A percentile compares a stretch with the other conserved stretches of the same genome.
Conservation (phyloP, 2,113 vertebrate species). For the Monopterus albus region DNA sequence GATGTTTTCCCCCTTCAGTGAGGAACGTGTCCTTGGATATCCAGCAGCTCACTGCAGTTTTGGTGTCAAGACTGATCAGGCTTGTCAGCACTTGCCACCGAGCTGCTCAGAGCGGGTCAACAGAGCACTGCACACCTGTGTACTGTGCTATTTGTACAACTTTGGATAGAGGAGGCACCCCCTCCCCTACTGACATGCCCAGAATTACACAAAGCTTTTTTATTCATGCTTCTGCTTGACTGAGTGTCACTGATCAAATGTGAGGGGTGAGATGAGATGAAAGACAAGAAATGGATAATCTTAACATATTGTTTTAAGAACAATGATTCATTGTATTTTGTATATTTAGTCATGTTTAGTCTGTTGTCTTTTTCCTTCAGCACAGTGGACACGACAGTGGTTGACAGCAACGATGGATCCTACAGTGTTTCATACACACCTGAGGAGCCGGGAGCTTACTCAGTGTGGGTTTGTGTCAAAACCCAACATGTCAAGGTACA, state of each 20-base stretch:
- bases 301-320: neutral
- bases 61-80: no score
- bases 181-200: neutral
- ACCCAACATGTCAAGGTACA: slow-evolving; percentile 90
- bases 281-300: neutral
- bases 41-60: no score
- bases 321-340: no score
- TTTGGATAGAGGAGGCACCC: neutral
- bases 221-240: neutral
- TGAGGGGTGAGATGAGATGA: neutral
- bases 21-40: no score
- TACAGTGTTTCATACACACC: slow-evolving; percentile 88
- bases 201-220: neutral
- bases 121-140: neutral
- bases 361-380: slow-evolving; percentile 64
- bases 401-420: slow-evolving; percentile 88
- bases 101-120: slow-evolving; percentile 9
- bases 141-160: neutral
- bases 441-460: slow-evolving; percentile 83
- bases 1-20: no score
- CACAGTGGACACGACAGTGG: slow-evolving; percentile 78
- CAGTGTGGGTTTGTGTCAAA: slow-evolving; percentile 85
- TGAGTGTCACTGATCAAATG: neutral
- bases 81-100: no score
- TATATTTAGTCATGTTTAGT: no score